These are phyloP conservation scores for Montipora foliosa DNA, from an alignment of 64 coral and sea anemone genomes.

Conservation along the genomic window DNA sequence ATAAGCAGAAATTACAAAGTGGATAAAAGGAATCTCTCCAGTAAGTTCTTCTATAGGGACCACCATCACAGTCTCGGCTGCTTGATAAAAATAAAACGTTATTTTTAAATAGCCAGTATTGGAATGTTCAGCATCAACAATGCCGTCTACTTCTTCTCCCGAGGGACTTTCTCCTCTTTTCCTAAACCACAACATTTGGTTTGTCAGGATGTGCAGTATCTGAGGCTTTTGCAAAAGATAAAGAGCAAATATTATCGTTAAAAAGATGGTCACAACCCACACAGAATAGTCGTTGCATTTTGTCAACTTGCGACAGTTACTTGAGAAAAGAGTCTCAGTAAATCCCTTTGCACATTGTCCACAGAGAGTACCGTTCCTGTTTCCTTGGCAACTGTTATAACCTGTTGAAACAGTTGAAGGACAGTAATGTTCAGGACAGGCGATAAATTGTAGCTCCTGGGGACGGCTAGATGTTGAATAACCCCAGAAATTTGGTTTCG, in stretches of 20 bases:
- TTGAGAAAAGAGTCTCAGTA: slow-evolving; percentile 45
- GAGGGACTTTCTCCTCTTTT: not conserved
- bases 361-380: not conserved
- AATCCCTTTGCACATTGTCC: slow-evolving; percentile 36
- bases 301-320: not conserved
- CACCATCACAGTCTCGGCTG: slow-evolving; percentile 31
- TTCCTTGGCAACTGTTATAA: not conserved
- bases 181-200: slow-evolving; percentile 41
- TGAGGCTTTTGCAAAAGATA: not conserved
- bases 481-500: too few species aligned
- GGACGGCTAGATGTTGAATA: too few species aligned
- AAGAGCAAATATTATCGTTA: not conserved
- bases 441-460: too few species aligned
- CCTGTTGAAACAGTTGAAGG: not conserved
- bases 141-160: not conserved
- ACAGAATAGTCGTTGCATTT: slow-evolving; percentile 24
- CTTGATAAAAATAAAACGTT: slow-evolving; percentile 55
- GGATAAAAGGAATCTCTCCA: not conserved
- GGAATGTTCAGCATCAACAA: not conserved
- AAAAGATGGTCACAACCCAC: not conserved
- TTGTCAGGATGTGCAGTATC: not conserved
- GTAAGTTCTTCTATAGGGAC: not conserved
- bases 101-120: slow-evolving; percentile 55
- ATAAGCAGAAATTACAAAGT: not conserved
- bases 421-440: too few species aligned